phyloP scores from a whole-genome alignment of 2,113 vertebrate species.

The Pachypanchax playfairii region DNA sequence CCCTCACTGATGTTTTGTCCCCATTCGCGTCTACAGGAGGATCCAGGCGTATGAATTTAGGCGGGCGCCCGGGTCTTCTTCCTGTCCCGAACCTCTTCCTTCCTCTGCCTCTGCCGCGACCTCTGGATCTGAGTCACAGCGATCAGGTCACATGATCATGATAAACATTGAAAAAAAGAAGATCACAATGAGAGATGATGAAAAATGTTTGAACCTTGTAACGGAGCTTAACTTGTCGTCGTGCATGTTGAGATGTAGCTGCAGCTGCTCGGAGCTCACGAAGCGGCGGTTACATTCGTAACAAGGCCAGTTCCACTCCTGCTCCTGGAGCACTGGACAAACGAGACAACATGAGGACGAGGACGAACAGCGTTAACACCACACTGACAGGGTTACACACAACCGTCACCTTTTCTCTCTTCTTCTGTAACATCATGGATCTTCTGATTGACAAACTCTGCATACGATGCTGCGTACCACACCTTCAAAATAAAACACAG shows the following conservation, averaged over 20 bases:
- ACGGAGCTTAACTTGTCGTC: slow-evolving; percentile 94
- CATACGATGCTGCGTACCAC: slow-evolving; percentile 97
- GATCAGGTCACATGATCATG: fast-evolving
- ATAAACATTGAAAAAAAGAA: background rate
- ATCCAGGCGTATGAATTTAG: slow-evolving; percentile 92
- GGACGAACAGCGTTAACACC: background rate
- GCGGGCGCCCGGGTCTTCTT: slow-evolving; percentile 89
- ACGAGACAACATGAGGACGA: slow-evolving; percentile 4
- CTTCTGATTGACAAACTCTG: slow-evolving; percentile 95
- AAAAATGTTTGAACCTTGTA: slow-evolving; percentile 79
- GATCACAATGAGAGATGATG: background rate
- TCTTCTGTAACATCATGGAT: slow-evolving; percentile 95
- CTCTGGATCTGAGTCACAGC: slow-evolving; percentile 81
- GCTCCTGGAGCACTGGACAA: slow-evolving; percentile 84
- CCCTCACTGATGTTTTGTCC: slow-evolving; percentile 76
- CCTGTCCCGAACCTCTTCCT: slow-evolving; percentile 91
- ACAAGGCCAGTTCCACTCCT: slow-evolving; percentile 98
- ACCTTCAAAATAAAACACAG: slow-evolving; percentile 80
- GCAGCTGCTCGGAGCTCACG: slow-evolving; percentile 95
- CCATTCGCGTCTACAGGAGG: slow-evolving; percentile 81
- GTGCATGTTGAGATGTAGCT: slow-evolving; percentile 97
- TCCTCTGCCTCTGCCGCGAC: slow-evolving; percentile 89
- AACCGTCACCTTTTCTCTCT: slow-evolving; percentile 88
- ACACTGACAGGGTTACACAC: no score
- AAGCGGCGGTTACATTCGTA: slow-evolving; percentile 97